Conservation (phyloP, 2,113 vertebrate species). For the Osmerus mordax region DNA sequence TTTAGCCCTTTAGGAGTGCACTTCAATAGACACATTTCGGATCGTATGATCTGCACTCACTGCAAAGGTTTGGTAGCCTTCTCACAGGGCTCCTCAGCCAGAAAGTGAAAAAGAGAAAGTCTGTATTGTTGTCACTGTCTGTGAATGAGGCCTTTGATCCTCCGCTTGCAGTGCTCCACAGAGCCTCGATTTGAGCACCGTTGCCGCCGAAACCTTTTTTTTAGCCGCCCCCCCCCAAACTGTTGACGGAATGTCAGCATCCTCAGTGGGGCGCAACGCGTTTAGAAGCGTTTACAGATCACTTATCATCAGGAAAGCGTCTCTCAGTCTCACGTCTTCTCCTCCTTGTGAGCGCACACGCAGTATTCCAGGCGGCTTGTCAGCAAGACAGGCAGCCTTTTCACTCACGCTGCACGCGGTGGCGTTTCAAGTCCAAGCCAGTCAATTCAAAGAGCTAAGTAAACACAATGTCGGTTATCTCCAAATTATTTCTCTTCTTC, state of each 20-base stretch:
- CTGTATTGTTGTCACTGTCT: constrained; percentile 67
- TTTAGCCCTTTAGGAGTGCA: constrained; percentile 1
- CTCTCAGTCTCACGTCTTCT: too few species aligned
- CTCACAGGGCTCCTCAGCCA: constrained; percentile 47
- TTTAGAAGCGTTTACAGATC: too few species aligned
- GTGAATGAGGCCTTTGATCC: constrained; percentile 73
- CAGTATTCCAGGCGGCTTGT: too few species aligned
- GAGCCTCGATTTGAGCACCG: constrained; percentile 49
- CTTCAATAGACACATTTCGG: constrained; percentile 37
- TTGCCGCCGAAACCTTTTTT: neutral
- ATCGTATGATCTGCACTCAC: constrained; percentile 38
- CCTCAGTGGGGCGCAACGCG: too few species aligned
- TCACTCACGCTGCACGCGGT: constrained; percentile 19
- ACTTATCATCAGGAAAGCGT: too few species aligned
- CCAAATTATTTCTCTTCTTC: neutral
- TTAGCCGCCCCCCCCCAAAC: constrained; percentile 45
- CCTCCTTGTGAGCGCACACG: too few species aligned
- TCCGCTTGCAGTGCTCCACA: constrained; percentile 54
- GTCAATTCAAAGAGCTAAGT: constrained; percentile 50
- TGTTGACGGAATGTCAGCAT: neutral
- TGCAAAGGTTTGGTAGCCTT: constrained; percentile 61
- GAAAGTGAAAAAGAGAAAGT: constrained; percentile 54
- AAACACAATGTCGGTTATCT: neutral
- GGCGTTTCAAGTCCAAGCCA: constrained; percentile 54
- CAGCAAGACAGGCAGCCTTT: too few species aligned